phyloP scores from a whole-genome alignment of 1,140 invertebrate genomes.

The Drosophila bipectinata region DNA sequence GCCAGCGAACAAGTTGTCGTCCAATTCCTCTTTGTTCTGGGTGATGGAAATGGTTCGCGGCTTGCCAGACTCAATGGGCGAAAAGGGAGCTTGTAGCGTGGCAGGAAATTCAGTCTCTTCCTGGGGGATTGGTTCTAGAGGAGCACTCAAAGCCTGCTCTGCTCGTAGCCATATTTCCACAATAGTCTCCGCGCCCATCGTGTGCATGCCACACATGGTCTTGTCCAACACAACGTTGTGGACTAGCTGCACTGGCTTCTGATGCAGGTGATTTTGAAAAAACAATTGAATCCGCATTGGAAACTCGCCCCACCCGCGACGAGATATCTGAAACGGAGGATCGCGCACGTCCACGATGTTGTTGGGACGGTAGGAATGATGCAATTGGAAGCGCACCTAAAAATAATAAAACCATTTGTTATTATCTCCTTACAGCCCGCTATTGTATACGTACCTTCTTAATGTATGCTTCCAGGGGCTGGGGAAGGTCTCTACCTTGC shows the following conservation, averaged over 20 bases:
- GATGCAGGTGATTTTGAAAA: slow-evolving; percentile 88
- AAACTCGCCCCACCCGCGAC: slow-evolving; percentile 96
- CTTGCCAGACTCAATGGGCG: slow-evolving; percentile 18
- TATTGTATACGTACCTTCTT: slow-evolving; percentile 85
- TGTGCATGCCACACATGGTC: slow-evolving; percentile 94
- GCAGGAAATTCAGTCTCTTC: neutral
- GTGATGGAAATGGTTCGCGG: slow-evolving; percentile 66
- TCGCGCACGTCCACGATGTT: slow-evolving; percentile 92
- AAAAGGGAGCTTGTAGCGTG: neutral
- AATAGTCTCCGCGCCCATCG: slow-evolving; percentile 91
- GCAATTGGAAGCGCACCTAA: slow-evolving; percentile 90
- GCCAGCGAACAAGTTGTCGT: slow-evolving; percentile 75
- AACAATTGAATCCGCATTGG: slow-evolving; percentile 91
- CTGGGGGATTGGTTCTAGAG: neutral
- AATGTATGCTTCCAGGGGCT: slow-evolving; percentile 87
- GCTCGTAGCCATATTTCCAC: slow-evolving; percentile 89
- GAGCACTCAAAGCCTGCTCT: slow-evolving; percentile 36
- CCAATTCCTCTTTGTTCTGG: slow-evolving; percentile 74
- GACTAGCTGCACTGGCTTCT: slow-evolving; percentile 92
- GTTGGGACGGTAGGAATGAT: slow-evolving; percentile 94
- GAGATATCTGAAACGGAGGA: slow-evolving; percentile 92
- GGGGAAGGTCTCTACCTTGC: slow-evolving; percentile 84
- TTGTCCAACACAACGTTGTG: slow-evolving; percentile 93
- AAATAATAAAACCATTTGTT: neutral
- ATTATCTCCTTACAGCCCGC: too few relatives aligned